phyloP scores from a whole-genome alignment of 2,113 vertebrate genomes.

The Oryzias curvinotus region DNA sequence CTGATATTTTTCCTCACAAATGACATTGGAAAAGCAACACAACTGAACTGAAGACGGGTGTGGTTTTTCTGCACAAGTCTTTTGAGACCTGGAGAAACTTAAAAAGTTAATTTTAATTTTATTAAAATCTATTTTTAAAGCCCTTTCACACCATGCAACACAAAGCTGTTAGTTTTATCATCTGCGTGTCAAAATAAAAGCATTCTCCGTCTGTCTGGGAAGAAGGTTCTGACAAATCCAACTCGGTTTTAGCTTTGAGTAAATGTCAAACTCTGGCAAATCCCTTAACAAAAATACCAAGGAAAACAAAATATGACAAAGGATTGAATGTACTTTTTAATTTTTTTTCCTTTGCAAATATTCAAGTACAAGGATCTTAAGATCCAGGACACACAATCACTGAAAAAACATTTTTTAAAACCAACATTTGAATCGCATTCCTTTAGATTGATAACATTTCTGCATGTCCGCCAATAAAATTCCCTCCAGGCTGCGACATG shows the following conservation, averaged over 20 bases:
- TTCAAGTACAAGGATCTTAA: conserved; percentile 73
- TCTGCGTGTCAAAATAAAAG: not conserved
- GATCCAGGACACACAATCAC: conserved; percentile 70
- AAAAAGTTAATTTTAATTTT: too few relatives aligned
- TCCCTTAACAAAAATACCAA: not conserved
- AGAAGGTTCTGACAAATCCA: not conserved
- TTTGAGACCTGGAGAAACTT: too few relatives aligned
- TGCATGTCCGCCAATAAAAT: not conserved
- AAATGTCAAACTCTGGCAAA: not conserved
- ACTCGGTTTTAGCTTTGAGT: not conserved
- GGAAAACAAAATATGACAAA: conserved; percentile 24
- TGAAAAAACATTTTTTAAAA: conserved; percentile 62
- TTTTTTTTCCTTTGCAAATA: conserved; percentile 27
- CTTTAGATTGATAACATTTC: conserved; percentile 23
- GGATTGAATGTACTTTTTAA: conserved; percentile 37
- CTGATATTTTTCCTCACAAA: too few relatives aligned
- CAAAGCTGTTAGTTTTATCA: not conserved
- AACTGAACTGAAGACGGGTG: too few relatives aligned
- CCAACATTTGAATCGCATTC: conserved; percentile 25
- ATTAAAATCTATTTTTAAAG: too few relatives aligned
- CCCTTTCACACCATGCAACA: not conserved
- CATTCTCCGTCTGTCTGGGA: not conserved
- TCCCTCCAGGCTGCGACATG: conserved; percentile 62
- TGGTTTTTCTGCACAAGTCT: too few relatives aligned
- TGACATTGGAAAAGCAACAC: too few relatives aligned